These are phyloP conservation scores for Cydia amplana DNA, from an alignment of 1,140 invertebrate species.

Conservation along the genomic window DNA sequence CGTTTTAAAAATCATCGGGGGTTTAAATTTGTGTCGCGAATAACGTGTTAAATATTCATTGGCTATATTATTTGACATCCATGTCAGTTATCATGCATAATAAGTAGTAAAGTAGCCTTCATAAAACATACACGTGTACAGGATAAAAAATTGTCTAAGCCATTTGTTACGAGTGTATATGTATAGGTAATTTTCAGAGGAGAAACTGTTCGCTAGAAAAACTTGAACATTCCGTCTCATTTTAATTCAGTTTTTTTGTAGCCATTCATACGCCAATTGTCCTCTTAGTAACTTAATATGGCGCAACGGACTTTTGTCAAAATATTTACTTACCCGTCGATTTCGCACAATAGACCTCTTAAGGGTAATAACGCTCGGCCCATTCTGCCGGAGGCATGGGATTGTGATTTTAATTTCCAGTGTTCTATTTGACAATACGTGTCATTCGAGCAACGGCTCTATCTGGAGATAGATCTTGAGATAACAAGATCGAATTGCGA, in stretches of 20 bases:
- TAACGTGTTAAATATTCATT: too few relatives aligned
- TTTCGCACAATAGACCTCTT: constrained; percentile 60
- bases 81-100: too few relatives aligned
- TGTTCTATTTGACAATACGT: constrained; percentile 47
- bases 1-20: too few relatives aligned
- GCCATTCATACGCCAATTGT: constrained; percentile 56
- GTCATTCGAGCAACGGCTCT: constrained; percentile 46
- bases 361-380: constrained; percentile 66
- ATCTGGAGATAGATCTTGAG: constrained; percentile 48
- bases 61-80: too few relatives aligned
- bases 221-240: neutral
- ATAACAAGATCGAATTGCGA: constrained; percentile 47
- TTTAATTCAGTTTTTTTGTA: constrained; percentile 37
- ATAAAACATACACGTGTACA: neutral
- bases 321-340: constrained; percentile 72
- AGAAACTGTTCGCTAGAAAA: neutral
- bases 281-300: constrained; percentile 70
- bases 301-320: constrained; percentile 71
- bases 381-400: constrained; percentile 56
- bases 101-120: neutral
- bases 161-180: neutral
- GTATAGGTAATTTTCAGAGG: neutral
- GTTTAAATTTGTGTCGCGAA: too few relatives aligned
- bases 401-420: constrained; percentile 67
- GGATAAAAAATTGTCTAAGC: neutral